phyloP scores from a whole-genome alignment of 2,113 vertebrate species.

The Amblyornis subalaris region DNA sequence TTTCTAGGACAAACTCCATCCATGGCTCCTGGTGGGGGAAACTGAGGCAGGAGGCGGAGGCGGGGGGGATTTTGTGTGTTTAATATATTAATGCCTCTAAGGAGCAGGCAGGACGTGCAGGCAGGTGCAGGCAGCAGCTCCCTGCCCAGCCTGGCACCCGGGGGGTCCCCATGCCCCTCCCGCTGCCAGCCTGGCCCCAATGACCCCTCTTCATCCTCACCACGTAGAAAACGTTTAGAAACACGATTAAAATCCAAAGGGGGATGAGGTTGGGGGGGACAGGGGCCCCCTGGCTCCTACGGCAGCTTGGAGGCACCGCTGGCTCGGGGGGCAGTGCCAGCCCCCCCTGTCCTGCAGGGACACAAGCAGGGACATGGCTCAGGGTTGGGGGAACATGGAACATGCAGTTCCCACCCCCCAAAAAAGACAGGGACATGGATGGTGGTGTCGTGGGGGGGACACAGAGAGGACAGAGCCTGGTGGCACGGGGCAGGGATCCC shows the following conservation, averaged over 20 bases:
- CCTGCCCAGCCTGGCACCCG: neutral
- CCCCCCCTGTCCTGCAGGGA: slow-evolving; percentile 23
- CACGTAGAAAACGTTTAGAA: slow-evolving; percentile 43
- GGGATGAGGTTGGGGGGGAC: neutral
- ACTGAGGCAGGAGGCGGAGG: neutral
- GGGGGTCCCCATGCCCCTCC: neutral
- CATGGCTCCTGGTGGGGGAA: neutral
- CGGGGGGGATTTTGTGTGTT: neutral
- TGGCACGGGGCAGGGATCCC: neutral
- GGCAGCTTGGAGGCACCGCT: slow-evolving; percentile 22
- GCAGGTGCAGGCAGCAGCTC: neutral
- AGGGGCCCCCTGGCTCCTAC: neutral
- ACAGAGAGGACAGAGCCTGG: neutral
- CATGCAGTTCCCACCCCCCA: neutral
- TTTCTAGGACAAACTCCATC: neutral
- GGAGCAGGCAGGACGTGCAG: neutral
- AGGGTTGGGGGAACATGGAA: neutral
- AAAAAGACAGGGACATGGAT: neutral
- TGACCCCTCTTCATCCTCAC: neutral
- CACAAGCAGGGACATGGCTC: neutral
- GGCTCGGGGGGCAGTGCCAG: neutral
- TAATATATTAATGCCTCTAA: slow-evolving; percentile 63
- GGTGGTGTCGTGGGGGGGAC: neutral
- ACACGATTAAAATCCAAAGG: slow-evolving; percentile 15
- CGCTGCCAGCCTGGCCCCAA: neutral